These are phyloP conservation scores for Sarotherodon lohbergeri DNA, from an alignment of 2,113 vertebrate genomes.

Conservation along the genomic window DNA sequence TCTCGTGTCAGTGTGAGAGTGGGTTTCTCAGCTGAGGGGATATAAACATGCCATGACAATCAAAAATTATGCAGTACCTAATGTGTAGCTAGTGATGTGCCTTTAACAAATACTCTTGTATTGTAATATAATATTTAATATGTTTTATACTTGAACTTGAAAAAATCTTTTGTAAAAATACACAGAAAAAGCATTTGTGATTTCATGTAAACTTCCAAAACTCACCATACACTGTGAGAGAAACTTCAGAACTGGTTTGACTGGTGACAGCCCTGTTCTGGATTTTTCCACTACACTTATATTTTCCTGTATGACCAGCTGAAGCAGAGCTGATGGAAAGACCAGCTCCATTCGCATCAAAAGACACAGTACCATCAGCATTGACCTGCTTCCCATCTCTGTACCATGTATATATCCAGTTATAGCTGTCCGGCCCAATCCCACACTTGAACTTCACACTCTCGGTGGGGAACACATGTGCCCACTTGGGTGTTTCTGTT, in stretches of 20 bases:
- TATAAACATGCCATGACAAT: background rate
- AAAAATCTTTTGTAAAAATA: accelerated
- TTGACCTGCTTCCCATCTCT: background rate
- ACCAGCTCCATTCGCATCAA: background rate
- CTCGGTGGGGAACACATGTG: slow-evolving; percentile 40
- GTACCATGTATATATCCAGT: slow-evolving; percentile 28
- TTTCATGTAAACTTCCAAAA: accelerated
- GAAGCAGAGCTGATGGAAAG: slow-evolving; percentile 26
- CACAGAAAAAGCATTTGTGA: background rate
- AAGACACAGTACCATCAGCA: background rate
- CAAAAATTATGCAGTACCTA: background rate
- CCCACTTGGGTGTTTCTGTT: background rate
- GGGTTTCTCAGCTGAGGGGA: slow-evolving; percentile 7
- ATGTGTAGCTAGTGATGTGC: background rate
- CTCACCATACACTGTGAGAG: slow-evolving; percentile 18
- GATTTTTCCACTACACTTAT: background rate
- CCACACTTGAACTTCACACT: slow-evolving; percentile 17
- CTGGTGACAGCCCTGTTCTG: background rate
- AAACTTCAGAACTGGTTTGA: background rate
- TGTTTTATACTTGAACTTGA: no score
- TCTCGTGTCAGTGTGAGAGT: background rate
- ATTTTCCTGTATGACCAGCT: background rate
- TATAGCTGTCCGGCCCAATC: background rate
- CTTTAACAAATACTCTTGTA: background rate
- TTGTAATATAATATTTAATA: background rate